Evolutionary conservation across 2,797 vertebrate species (phyloP).

Genomic region (Thalassophryne amazonica): DNA sequence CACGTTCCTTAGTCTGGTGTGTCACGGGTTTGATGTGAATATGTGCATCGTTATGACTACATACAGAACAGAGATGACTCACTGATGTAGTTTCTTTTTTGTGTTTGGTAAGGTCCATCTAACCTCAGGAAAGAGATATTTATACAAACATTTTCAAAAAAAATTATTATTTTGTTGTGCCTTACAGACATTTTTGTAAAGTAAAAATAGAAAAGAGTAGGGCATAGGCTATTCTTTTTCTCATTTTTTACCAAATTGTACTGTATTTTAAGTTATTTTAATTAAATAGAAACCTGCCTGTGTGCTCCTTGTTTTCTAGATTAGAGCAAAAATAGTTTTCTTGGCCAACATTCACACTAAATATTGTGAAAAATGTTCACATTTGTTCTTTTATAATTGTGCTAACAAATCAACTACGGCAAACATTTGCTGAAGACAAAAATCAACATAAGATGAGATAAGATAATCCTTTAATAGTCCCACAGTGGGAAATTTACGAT

Average conservation of each 20-base stretch:
- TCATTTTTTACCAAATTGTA: neutral
- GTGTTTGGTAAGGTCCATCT: slow-evolving; percentile 54
- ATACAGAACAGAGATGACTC: slow-evolving; percentile 50
- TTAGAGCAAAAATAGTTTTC: too few relatives aligned
- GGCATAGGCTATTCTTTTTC: neutral
- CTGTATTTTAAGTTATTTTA: neutral
- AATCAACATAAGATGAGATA: too few relatives aligned
- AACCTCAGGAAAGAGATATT: slow-evolving; percentile 8
- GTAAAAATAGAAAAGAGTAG: neutral
- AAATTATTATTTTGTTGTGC: neutral
- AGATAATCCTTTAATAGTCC: too few relatives aligned
- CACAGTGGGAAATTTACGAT: too few relatives aligned
- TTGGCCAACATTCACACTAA: too few relatives aligned
- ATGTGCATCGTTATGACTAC: slow-evolving; percentile 67
- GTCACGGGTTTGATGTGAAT: slow-evolving; percentile 70
- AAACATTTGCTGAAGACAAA: too few relatives aligned
- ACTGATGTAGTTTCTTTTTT: slow-evolving; percentile 60
- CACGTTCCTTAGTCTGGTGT: slow-evolving; percentile 65
- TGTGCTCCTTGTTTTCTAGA: too few relatives aligned
- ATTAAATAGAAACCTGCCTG: too few relatives aligned
- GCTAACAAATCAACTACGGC: too few relatives aligned
- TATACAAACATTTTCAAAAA: neutral
- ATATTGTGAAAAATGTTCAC: too few relatives aligned
- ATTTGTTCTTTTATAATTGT: too few relatives aligned
- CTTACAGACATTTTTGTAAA: neutral